A percentile compares a stretch with the other conserved stretches of the same genome.
Evolutionary conservation across 2,888 invertebrate genomes (phyloP).

Genomic region (Phyllotreta cruciferae): DNA sequence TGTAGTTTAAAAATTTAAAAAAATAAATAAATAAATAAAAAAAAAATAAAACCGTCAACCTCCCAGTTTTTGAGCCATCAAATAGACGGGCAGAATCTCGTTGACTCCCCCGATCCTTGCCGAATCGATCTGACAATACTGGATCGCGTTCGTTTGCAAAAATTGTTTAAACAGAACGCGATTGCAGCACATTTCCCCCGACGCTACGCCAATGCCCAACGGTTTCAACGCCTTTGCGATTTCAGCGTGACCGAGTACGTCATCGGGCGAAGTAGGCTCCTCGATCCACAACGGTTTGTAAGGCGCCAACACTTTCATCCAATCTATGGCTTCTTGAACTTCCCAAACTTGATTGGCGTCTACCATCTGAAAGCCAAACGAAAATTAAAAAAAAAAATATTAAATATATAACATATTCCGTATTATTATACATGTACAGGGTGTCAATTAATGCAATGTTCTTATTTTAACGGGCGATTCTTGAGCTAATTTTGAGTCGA

Average conservation of each 20-base stretch:
- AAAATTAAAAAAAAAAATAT: too few relatives aligned
- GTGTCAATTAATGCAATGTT: too few relatives aligned
- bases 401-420: conserved; percentile 1
- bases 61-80: conserved; percentile 86
- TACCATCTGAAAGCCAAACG: conserved; percentile 75
- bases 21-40: too few relatives aligned
- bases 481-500: too few relatives aligned
- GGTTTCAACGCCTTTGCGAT: conserved; percentile 79
- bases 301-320: conserved; percentile 80
- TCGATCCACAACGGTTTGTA: conserved; percentile 88
- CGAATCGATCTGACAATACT: conserved; percentile 90
- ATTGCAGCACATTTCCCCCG: conserved; percentile 93
- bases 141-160: conserved; percentile 78
- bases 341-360: conserved; percentile 93
- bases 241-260: conserved; percentile 82
- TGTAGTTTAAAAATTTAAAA: too few relatives aligned
- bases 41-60: too few relatives aligned
- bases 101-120: conserved; percentile 88
- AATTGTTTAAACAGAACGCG: conserved; percentile 93
- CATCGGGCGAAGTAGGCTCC: conserved; percentile 92
- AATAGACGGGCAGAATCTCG: conserved; percentile 84
- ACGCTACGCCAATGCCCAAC: conserved; percentile 83
- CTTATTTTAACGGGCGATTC: too few relatives aligned
- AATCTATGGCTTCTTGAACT: conserved; percentile 81
- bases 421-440: conserved; percentile 21